Evolutionary conservation across 2,888 invertebrate species (phyloP), one percentile per base, ranked within the genome.

Genomic region (Eudemis profundana): DNA sequence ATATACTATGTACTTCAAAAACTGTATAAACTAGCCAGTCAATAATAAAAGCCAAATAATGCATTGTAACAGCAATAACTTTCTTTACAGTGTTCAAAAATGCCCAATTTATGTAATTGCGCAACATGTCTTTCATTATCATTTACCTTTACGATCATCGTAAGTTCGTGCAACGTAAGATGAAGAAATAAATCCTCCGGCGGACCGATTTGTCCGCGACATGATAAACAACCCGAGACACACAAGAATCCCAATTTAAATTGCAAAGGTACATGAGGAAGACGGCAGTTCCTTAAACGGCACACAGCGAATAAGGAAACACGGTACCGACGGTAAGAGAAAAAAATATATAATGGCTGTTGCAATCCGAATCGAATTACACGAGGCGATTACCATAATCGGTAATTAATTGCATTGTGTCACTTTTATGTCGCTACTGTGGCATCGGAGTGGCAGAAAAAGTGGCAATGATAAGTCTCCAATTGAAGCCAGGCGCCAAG

Each of bases 261-360:
- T 71, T 70, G 65, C 69, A 53, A 61, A 70, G 53, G 66, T 65
- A 68, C 68, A 61, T 59, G 40, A 77, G 75, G 76, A 79, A 67
- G 70, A 78, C 64, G 53, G 59, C 68, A 69, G 75, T 78, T 77
- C 83, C 81, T 72, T 79, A 78, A 75, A 75, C 67, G 78, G 84
- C 17, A 10, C 72, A 72, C 73, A 71, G 69, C 67, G 67, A 74
- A 79, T 75, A 75, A 78, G 85, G 83, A 79, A 82, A 73, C 74
- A 66, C 38, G 29, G 44, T 29, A 42, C 27, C 27, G 65, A 72
- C 71, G 67, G 65, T 73, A 70, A 66, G 70, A 66, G 65, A 46
- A 54, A 46, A 61, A 67, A 54, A 44, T 38, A 40, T 23, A 61
- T 64, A 66, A 67, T 40, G 46, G 62, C 63, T 47, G 61, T 49